Base-by-base conservation (phyloP, 1,140 invertebrate genomes). In the Choristoneura fumiferana region DNA sequence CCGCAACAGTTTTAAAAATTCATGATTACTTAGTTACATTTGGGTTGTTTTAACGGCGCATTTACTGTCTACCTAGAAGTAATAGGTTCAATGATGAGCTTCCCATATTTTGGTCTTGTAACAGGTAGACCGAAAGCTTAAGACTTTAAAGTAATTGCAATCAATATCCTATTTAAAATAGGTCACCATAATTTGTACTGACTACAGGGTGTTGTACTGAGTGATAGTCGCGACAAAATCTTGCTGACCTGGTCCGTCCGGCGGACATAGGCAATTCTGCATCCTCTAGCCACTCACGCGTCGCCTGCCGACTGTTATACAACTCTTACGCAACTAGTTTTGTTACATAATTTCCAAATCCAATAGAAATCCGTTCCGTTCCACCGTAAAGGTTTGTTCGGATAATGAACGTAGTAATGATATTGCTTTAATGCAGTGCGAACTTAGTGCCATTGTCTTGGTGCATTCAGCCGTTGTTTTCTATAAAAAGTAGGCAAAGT, bases 301-400 rank as follows among this genome's bases (percentile, higher is more conserved):
- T 8, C 12, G 22, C 43, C 5, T 5, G 22, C 22, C 22, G 4
- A 12, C 35, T 37, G 43, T 49, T 49, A 49, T 18, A 6, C 43
- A 22, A 49, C 22, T 29, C n/a, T 49, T 49, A 49, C 43, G 8
- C 43, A 49, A 49, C 43, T 18, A 49, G 22, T 12, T n/a, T 49
- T 22, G 17, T 49, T 49, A 29, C 18, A 49, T 29, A 49, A 49
- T 49, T 49, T 6, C 18, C 43, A 13, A 49, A 49, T 29, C 22
- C 43, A 45, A 45, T 45, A 49, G 22, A 49, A 18, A 49, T 49
- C 12, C 22, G 43, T 29, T 49, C 22, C 43, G 43, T 49, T 49
- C 18, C 12, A 49, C 17, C 22, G 43, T 33, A 22, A 49, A 33
- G 17, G 29, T 49, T 49, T 49, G 43, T 49, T 49, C 17, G 18